Conservation (phyloP, 2,797 vertebrate genomes). For the Cyclopterus lumpus region DNA sequence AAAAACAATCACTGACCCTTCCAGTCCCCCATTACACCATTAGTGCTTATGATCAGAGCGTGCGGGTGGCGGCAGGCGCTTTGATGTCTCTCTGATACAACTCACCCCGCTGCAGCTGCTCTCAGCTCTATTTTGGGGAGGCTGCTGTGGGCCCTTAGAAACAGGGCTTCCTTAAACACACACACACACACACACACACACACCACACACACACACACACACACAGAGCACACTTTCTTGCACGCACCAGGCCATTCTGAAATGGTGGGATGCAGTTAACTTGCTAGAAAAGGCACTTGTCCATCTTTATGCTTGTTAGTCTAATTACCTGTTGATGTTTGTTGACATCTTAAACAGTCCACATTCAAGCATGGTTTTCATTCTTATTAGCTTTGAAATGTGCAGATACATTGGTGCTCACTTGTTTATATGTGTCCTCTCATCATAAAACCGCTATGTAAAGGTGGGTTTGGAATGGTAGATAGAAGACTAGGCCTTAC, state of each 20-base stretch:
- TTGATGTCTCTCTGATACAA: slow-evolving; percentile 82
- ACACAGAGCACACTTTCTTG: slow-evolving; percentile 29
- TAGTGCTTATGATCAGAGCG: slow-evolving; percentile 80
- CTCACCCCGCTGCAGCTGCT: slow-evolving; percentile 83
- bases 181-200: slow-evolving; percentile 52
- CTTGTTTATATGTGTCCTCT: not conserved
- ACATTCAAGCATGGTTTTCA: not conserved
- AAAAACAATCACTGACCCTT: slow-evolving; percentile 86
- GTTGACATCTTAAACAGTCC: not conserved
- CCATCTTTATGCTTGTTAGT: slow-evolving; percentile 3
- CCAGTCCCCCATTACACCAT: slow-evolving; percentile 80
- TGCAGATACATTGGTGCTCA: not conserved
- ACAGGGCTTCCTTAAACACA: slow-evolving; percentile 67
- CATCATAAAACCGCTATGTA: not conserved
- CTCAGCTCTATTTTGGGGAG: slow-evolving; percentile 83
- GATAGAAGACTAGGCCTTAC: not conserved
- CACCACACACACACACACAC: slow-evolving; percentile 1
- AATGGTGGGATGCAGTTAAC: slow-evolving; percentile 28
- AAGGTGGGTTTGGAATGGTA: not conserved
- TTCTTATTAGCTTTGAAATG: not conserved
- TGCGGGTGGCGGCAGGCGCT: slow-evolving; percentile 66
- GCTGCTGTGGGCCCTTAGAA: slow-evolving; percentile 70
- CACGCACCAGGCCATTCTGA: not conserved
- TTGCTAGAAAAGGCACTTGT: slow-evolving; percentile 20
- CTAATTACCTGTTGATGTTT: slow-evolving; percentile 1